Evolutionary conservation across 2,888 invertebrate species (phyloP).

Genomic region (Ischnus inquisitorius): DNA sequence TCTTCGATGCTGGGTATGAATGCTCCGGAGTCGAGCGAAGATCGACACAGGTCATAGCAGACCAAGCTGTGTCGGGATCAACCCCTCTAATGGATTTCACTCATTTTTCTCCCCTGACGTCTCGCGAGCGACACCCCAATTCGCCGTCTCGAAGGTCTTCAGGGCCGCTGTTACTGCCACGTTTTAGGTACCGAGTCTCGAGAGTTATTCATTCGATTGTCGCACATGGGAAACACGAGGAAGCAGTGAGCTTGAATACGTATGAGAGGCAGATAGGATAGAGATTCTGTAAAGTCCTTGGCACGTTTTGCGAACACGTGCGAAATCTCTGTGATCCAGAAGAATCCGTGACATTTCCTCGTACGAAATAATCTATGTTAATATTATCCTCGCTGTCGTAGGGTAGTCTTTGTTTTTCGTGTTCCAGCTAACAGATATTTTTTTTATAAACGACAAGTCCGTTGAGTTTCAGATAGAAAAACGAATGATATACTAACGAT

Average conservation of each 20-base stretch:
- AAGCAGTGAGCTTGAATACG: conserved; percentile 33
- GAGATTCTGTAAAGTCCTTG: conserved; percentile 21
- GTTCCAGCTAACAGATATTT: not conserved
- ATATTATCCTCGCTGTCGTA: not conserved
- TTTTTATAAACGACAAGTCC: not conserved
- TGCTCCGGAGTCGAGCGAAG: conserved; percentile 53
- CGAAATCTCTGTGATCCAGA: conserved; percentile 7
- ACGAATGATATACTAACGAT: too few species aligned
- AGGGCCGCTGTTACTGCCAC: conserved; percentile 20
- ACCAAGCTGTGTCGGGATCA: conserved; percentile 63
- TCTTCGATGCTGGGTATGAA: conserved; percentile 44
- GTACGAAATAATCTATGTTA: not conserved
- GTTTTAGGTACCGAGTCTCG: conserved; percentile 39
- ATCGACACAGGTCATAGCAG: conserved; percentile 80
- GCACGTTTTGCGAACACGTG: conserved; percentile 25
- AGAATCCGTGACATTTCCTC: conserved; percentile 11
- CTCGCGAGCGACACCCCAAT: conserved; percentile 77
- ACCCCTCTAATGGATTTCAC: conserved; percentile 83
- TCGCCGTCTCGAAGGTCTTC: conserved; percentile 61
- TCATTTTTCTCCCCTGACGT: conserved; percentile 84
- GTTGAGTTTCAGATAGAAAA: too few species aligned
- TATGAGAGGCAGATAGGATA: conserved; percentile 28
- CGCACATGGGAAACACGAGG: conserved; percentile 18
- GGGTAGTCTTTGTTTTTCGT: not conserved
- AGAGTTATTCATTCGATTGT: conserved; percentile 38